Base-by-base conservation (phyloP, 2,797 vertebrate genomes). In the Acridotheres tristis region DNA sequence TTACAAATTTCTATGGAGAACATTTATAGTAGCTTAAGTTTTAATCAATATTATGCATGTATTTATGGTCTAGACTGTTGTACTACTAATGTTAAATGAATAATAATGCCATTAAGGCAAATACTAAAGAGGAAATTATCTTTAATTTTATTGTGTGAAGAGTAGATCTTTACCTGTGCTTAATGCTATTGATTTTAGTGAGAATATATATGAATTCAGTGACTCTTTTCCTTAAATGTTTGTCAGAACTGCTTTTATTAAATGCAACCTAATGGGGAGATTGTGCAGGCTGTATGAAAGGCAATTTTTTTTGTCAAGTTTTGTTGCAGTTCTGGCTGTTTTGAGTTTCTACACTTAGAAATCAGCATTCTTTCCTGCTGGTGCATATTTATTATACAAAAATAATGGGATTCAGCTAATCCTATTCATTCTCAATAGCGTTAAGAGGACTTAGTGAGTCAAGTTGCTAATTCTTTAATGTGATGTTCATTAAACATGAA, bases 41-140 rank as follows among this genome's bases (percentile, higher is more conserved):
- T 89, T 93, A 96, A 89, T 96, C 90, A 78, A 93, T 95, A 87
- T 85, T 91, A n/a, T 80, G 20, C 43, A 48, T 61, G 34, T 90
- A 55, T 85, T 90, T 97, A 62, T 90, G 58, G 58, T 62, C 32
- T 69, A 85, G 54, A 58, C 18, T 50, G 18, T 80, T 80, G 57
- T 79, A 74, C 43, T 91, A 20, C 89, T 94, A 91, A 62, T 34
- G 30, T 88, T 83, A 88, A 81, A 86, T 81, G 55, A 95, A 47
- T 36, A 86, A 81, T 66, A 94, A 69, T 81, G 55, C n/a, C 58
- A 81, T 84, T 88, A 91, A 90, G 23, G 36, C 25, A 84, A 86
- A 58, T 81, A 48, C n/a, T 91, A 66, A 86, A 84, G 36, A 88
- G 55, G 53, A 90, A 82, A 88, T 91, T 68, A 48, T 69, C 59